phyloP scores from a whole-genome alignment of 2,888 invertebrate species.

The Coronaproctus castanopsis region DNA sequence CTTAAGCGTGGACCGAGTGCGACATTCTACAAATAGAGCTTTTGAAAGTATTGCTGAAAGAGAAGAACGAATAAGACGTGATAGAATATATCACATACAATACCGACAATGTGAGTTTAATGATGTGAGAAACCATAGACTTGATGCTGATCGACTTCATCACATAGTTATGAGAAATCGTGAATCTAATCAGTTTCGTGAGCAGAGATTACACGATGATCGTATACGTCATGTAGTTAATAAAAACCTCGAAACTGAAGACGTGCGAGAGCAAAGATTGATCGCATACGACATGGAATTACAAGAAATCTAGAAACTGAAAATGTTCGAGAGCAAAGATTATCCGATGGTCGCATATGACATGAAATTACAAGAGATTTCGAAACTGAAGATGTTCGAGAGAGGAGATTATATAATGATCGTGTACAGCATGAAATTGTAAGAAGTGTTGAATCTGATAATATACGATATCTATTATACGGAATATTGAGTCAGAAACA shows the following conservation, averaged over 20 bases:
- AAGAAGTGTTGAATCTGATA: neutral
- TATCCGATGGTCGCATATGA: neutral
- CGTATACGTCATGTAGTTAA: neutral
- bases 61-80: neutral
- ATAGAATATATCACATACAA: neutral
- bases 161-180: neutral
- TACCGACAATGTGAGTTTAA: neutral
- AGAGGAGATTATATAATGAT: neutral
- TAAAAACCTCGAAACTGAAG: neutral
- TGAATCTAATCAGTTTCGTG: neutral
- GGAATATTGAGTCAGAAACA: neutral
- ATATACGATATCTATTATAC: neutral
- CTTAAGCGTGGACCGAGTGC: neutral
- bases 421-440: neutral
- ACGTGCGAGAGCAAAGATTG: neutral
- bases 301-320: too few relatives aligned
- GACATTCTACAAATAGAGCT: neutral
- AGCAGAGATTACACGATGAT: neutral
- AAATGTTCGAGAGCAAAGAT: too few relatives aligned
- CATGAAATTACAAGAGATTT: neutral
- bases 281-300: neutral
- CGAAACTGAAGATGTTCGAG: neutral
- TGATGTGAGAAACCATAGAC: neutral
- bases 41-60: neutral
- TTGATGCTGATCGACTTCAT: neutral